Evolutionary conservation across 2,888 invertebrate genomes (phyloP).

Genomic region (Eueremaeus valkanovi): DNA sequence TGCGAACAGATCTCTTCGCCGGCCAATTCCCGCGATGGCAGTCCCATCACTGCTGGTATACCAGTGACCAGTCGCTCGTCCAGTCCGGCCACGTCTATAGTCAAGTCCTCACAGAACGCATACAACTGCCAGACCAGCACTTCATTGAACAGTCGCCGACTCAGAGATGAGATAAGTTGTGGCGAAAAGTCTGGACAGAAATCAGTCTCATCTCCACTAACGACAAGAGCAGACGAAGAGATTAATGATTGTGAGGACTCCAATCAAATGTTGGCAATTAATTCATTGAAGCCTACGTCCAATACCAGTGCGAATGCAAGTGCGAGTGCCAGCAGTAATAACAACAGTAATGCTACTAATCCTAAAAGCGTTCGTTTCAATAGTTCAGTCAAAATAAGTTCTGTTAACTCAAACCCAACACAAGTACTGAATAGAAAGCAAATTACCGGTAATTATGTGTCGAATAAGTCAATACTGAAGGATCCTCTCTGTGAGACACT

Average conservation of each 20-base stretch:
- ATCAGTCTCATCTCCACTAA: slow-evolving; percentile 7
- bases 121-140: background rate
- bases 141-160: slow-evolving; percentile 1
- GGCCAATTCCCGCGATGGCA: slow-evolving; percentile 30
- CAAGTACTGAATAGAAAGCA: background rate
- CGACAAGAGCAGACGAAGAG: background rate
- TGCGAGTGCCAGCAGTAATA: background rate
- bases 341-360: background rate
- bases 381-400: background rate
- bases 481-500: slow-evolving; percentile 48
- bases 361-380: slow-evolving; percentile 22
- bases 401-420: background rate
- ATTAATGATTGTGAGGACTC: no score
- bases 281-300: background rate
- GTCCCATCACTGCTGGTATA: slow-evolving; percentile 15
- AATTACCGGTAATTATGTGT: slow-evolving; percentile 10
- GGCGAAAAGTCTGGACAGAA: background rate
- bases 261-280: background rate
- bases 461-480: slow-evolving; percentile 47
- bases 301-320: background rate
- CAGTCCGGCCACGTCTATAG: slow-evolving; percentile 33
- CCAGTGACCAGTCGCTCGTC: slow-evolving; percentile 33
- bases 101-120: background rate
- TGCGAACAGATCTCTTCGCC: slow-evolving; percentile 47
- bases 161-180: background rate